Percentiles rank a stretch among this genome's conserved stretches.
Conservation (phyloP, 2,888 invertebrate genomes). For the Pristionchus fissidentatus region DNA sequence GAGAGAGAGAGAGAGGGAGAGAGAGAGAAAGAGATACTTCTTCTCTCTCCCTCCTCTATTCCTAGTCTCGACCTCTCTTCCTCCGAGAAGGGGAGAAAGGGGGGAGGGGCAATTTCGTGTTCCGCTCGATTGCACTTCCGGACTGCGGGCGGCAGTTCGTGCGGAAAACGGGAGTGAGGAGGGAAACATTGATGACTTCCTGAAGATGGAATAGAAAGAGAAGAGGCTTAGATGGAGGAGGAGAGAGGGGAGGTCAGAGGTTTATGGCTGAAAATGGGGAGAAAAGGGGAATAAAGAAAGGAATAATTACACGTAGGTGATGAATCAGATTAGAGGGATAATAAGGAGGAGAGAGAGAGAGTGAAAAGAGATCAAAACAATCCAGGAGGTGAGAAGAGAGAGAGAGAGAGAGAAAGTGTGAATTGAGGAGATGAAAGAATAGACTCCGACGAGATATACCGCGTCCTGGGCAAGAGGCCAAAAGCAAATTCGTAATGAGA, state of each 20-base stretch:
- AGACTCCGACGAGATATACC: not conserved
- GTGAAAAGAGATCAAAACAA: not conserved
- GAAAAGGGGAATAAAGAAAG: not conserved
- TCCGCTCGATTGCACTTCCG: slow-evolving; percentile 12
- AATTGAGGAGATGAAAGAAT: not conserved
- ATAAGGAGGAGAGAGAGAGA: not conserved
- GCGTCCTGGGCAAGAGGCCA: too few relatives aligned
- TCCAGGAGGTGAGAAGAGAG: slow-evolving; percentile 5
- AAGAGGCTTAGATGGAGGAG: not conserved
- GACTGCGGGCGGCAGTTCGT: not conserved
- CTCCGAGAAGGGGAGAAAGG: too few relatives aligned
- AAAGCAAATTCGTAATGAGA: too few relatives aligned
- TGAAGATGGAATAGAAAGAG: not conserved
- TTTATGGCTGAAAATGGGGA: too few relatives aligned
- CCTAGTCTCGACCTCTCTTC: not conserved
- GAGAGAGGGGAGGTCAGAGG: too few relatives aligned
- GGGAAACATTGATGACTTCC: slow-evolving; percentile 41
- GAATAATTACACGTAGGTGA: not conserved
- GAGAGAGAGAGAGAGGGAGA: too few relatives aligned
- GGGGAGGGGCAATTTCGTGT: slow-evolving; percentile 25
- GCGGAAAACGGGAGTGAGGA: not conserved
- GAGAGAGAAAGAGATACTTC: not conserved
- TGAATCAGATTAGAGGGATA: not conserved
- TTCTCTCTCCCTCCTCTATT: not conserved
- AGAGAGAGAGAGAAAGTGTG: not conserved